phyloP scores from a whole-genome alignment of 1,140 invertebrate genomes.

The Heliothis virescens region DNA sequence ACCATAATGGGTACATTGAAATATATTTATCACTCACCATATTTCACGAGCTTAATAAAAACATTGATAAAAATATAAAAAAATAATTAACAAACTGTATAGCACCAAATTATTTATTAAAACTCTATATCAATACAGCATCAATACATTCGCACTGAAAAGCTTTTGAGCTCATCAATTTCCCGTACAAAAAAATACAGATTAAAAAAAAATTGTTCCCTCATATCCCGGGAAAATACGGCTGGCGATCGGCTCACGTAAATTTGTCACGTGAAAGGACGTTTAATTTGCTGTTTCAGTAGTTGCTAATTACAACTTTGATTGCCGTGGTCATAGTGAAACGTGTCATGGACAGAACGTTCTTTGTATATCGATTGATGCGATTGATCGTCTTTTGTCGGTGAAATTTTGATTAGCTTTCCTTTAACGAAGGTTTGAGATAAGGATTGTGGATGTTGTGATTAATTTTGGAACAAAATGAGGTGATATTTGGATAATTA shows the following conservation, averaged over 20 bases:
- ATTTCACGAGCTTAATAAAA: no score
- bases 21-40: background rate
- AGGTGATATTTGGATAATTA: background rate
- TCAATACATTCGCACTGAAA: no score
- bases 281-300: conserved; percentile 82
- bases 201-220: background rate
- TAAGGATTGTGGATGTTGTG: conserved; percentile 3
- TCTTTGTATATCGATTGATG: conserved; percentile 10
- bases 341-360: conserved; percentile 56
- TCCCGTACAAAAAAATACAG: background rate
- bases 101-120: no score
- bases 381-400: conserved; percentile 32
- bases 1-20: background rate
- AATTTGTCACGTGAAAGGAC: conserved; percentile 78
- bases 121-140: no score
- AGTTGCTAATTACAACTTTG: conserved; percentile 82
- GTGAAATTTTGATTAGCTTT: conserved; percentile 37
- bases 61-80: no score
- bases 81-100: no score
- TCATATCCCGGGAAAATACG: conserved; percentile 26
- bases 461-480: background rate
- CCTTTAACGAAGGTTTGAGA: conserved; percentile 15
- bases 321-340: conserved; percentile 72
- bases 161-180: no score
- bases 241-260: conserved; percentile 55